Evolutionary conservation across 2,888 invertebrate genomes (phyloP).

Genomic region (Trileptium ribeirensis): DNA sequence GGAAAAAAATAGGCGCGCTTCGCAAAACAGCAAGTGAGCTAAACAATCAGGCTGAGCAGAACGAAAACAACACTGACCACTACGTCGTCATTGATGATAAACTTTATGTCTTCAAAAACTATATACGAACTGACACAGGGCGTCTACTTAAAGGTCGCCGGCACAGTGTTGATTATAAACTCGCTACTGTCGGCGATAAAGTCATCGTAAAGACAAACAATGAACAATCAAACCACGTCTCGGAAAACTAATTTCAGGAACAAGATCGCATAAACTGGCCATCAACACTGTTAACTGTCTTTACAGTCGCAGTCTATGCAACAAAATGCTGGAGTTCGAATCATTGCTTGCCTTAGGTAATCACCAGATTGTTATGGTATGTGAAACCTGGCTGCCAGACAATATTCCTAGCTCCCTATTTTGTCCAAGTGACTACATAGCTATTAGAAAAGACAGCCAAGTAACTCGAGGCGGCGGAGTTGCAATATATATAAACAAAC

Average conservation of each 20-base stretch:
- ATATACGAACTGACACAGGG: no score
- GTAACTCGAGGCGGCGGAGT: not conserved
- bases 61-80: not conserved
- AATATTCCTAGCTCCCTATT: not conserved
- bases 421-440: not conserved
- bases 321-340: not conserved
- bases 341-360: not conserved
- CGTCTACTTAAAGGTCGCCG: no score
- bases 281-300: no score
- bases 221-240: no score
- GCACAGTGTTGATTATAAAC: no score
- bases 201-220: no score
- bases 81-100: not conserved
- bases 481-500: not conserved
- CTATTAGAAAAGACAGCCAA: not conserved
- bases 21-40: not conserved
- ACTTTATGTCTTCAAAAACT: no score
- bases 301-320: not conserved
- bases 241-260: not conserved
- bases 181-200: no score
- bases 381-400: not conserved
- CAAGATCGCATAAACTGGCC: no score
- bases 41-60: not conserved
- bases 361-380: not conserved
- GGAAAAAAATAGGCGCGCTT: not conserved